Evolutionary conservation across 2,113 vertebrate genomes (phyloP).

Genomic region (Myiozetetes cayanensis): DNA sequence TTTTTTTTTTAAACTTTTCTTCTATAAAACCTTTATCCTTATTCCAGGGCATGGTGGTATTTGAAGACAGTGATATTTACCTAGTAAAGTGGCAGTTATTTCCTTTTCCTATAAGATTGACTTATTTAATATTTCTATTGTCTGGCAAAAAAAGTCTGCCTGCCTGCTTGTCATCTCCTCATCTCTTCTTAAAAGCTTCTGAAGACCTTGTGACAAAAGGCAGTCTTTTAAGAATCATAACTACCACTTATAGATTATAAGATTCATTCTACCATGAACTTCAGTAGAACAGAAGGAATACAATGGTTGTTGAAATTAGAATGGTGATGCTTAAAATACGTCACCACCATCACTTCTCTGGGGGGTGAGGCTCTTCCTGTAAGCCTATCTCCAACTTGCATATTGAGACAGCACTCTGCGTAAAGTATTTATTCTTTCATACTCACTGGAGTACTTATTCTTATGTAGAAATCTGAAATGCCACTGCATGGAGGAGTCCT

Average conservation of each 20-base stretch:
- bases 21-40: neutral
- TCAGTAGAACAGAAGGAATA: neutral
- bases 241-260: neutral
- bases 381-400: neutral
- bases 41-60: neutral
- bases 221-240: neutral
- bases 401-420: neutral
- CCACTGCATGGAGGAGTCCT: neutral
- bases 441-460: neutral
- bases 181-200: neutral
- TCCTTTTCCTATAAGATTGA: neutral
- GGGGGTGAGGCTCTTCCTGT: neutral
- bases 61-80: neutral
- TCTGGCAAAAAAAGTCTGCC: neutral
- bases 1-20: neutral
- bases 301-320: neutral
- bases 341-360: neutral
- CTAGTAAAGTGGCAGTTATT: neutral
- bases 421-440: neutral
- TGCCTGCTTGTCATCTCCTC: constrained; percentile 1
- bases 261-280: neutral
- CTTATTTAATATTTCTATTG: constrained; percentile 15
- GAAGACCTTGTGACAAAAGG: constrained; percentile 3
- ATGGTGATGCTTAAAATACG: neutral
- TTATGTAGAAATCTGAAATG: neutral